phyloP scores from a whole-genome alignment of 2,888 invertebrate genomes.

The Drosophila silvestris region DNA sequence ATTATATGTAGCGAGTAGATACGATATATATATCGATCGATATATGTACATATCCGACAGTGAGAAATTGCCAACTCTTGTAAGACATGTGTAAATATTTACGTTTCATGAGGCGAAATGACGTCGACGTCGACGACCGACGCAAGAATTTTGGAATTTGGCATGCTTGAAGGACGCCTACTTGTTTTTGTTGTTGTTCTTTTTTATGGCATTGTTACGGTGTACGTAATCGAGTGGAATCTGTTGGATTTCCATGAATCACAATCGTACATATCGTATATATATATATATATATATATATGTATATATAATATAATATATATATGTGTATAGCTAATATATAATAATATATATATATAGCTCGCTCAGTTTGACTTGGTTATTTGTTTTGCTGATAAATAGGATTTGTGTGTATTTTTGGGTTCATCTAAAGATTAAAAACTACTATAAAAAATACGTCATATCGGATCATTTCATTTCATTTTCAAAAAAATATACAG shows the following conservation, averaged over 20 bases:
- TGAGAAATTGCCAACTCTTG: conserved; percentile 72
- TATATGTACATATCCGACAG: conserved; percentile 55
- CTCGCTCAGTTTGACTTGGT: conserved; percentile 32
- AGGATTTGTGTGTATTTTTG: neutral
- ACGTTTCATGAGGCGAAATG: conserved; percentile 63
- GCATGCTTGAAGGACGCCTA: conserved; percentile 77
- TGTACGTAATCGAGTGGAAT: conserved; percentile 42
- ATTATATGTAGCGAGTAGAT: neutral
- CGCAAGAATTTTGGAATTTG: conserved; percentile 80
- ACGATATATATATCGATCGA: conserved; percentile 1
- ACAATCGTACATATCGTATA: conserved; percentile 17
- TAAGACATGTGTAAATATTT: conserved; percentile 79
- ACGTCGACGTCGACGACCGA: conserved; percentile 75
- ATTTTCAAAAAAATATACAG: conserved; percentile 5
- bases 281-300: neutral
- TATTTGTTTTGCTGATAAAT: conserved; percentile 16
- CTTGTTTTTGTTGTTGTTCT: conserved; percentile 41
- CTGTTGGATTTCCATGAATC: conserved; percentile 44
- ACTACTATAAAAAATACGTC: neutral
- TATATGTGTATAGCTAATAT: too few relatives aligned
- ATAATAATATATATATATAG: too few relatives aligned
- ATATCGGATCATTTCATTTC: conserved; percentile 4
- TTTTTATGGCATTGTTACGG: conserved; percentile 24
- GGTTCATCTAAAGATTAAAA: conserved; percentile 10
- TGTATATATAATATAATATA: too few relatives aligned